Conservation (phyloP, 2,113 vertebrate genomes). For the Camelus bactrianus region DNA sequence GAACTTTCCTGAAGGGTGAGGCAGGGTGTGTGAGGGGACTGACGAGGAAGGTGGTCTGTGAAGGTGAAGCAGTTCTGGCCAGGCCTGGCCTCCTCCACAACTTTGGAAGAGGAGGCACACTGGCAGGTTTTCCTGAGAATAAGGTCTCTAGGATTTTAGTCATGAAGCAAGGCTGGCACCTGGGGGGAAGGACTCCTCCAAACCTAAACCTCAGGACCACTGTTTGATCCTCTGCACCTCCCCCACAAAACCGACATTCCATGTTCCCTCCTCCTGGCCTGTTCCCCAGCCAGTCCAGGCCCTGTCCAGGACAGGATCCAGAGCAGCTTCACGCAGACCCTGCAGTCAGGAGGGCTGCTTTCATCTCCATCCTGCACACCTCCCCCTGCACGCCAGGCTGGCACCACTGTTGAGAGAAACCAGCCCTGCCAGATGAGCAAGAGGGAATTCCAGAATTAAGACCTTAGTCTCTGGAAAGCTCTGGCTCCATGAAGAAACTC, state of each 20-base stretch:
- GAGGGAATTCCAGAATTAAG: conserved; percentile 37
- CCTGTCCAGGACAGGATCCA: background rate
- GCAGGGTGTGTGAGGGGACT: background rate
- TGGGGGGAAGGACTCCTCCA: background rate
- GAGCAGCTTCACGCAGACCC: background rate
- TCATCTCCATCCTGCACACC: background rate
- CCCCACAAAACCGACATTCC: background rate
- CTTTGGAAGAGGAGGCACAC: background rate
- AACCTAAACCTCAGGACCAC: background rate
- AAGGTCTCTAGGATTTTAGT: background rate
- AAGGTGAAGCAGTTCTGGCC: background rate
- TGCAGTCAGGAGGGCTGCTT: background rate
- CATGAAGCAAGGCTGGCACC: background rate
- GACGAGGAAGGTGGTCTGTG: background rate
- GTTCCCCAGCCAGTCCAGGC: background rate
- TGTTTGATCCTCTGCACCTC: background rate
- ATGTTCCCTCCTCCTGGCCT: background rate
- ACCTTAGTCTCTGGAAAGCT: conserved; percentile 37
- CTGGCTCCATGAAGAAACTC: background rate
- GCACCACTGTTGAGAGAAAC: background rate
- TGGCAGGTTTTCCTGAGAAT: background rate
- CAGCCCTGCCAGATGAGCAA: background rate
- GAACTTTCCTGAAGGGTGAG: background rate
- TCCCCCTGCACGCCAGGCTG: background rate
- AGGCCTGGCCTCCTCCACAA: background rate